Percentiles rank a stretch among this genome's conserved stretches.
phyloP scores from a whole-genome alignment of 2,113 vertebrate species.

The Ginglymostoma cirratum region DNA sequence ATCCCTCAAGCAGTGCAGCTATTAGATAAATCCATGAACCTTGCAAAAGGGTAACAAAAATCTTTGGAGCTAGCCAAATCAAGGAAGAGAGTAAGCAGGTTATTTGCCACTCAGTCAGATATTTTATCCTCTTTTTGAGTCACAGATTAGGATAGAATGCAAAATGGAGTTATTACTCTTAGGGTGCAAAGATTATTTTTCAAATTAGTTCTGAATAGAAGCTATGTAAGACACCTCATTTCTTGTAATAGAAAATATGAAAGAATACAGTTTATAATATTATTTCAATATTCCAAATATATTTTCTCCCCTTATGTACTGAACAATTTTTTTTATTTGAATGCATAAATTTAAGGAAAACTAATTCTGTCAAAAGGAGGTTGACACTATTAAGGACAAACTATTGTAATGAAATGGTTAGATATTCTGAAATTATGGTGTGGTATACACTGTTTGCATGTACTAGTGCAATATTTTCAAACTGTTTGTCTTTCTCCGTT shows the following conservation, averaged over 20 bases:
- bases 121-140: neutral
- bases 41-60: neutral
- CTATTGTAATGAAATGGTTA: neutral
- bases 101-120: neutral
- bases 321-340: neutral
- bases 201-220: neutral
- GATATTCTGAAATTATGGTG: neutral
- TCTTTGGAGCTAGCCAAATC: slow-evolving; percentile 10
- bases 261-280: neutral
- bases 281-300: neutral
- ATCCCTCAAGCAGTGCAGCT: neutral
- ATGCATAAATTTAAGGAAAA: neutral
- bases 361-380: neutral
- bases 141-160: neutral
- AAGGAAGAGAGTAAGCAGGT: slow-evolving; percentile 1
- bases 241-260: neutral
- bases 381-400: neutral
- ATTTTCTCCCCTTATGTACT: neutral
- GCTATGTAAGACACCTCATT: neutral
- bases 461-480: neutral
- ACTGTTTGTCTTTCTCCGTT: neutral
- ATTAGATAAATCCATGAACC: slow-evolving; percentile 8
- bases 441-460: neutral
- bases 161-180: neutral
- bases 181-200: neutral